Percentiles rank a stretch among this genome's conserved stretches.
These are phyloP conservation scores for Cariama cristata DNA, from an alignment of 2,113 vertebrate genomes.

Conservation along the genomic window DNA sequence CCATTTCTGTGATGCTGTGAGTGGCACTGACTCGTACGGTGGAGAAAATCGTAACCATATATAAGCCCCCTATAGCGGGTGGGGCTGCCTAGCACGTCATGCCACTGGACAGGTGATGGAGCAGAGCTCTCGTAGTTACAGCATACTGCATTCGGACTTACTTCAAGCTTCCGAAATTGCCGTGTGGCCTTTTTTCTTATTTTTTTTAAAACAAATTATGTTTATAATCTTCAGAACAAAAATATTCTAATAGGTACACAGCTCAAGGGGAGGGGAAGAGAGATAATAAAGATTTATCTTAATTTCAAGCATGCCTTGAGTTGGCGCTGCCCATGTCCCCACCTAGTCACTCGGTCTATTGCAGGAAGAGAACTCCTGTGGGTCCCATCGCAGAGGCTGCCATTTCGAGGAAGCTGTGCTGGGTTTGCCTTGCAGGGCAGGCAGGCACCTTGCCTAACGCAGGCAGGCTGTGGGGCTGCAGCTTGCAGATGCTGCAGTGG, in stretches of 20 bases:
- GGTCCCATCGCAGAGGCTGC: fast-evolving
- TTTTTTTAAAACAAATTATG: neutral
- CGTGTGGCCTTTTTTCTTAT: neutral
- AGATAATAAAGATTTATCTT: neutral
- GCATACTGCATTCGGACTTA: fast-evolving
- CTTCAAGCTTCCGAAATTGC: neutral
- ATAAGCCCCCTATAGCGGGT: fast-evolving
- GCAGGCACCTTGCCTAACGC: neutral
- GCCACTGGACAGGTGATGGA: neutral
- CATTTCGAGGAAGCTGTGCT: fast-evolving
- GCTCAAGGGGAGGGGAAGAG: fast-evolving
- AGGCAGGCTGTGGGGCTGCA: fast-evolving
- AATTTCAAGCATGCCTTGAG: neutral
- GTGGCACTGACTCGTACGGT: neutral
- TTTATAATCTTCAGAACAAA: constrained; percentile 27
- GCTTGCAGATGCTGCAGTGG: neutral
- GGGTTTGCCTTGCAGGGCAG: neutral
- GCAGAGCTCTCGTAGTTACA: fast-evolving
- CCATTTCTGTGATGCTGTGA: fast-evolving
- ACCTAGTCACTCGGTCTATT: neutral
- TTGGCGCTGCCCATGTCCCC: fast-evolving
- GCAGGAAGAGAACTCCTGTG: neutral
- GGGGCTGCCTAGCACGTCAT: neutral
- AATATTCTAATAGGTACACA: neutral
- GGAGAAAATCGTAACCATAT: too few species aligned